phyloP scores from a whole-genome alignment of 2,797 vertebrate species.

The Anguilla anguilla region DNA sequence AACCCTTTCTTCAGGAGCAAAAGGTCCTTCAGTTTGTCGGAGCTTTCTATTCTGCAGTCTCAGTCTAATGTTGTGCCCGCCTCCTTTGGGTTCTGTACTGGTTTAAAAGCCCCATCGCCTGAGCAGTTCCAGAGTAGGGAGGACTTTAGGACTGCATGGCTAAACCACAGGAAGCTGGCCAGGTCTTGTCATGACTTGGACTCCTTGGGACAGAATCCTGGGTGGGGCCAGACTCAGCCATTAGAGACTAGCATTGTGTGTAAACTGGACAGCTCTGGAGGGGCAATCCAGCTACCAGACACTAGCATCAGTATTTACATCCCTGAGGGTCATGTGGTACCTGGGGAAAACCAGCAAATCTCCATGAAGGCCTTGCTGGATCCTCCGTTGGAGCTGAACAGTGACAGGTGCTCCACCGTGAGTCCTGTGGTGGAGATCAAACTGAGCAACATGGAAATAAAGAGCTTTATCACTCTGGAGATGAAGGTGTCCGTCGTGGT shows the following conservation, averaged over 20 bases:
- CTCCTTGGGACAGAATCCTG: conserved; percentile 90
- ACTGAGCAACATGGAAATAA: conserved; percentile 91
- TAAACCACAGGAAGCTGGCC: conserved; percentile 93
- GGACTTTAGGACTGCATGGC: conserved; percentile 92
- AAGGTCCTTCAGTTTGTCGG: conserved; percentile 93
- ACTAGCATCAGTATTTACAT: conserved; percentile 87
- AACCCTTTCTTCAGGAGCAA: conserved; percentile 94
- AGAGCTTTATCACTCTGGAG: conserved; percentile 84
- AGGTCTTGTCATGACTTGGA: conserved; percentile 94
- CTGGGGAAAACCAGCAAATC: conserved; percentile 88
- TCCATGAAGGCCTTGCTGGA: conserved; percentile 92
- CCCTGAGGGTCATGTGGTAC: conserved; percentile 86
- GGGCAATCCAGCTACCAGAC: conserved; percentile 91
- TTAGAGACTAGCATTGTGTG: conserved; percentile 93
- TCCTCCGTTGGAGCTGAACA: conserved; percentile 90
- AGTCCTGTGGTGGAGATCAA: conserved; percentile 93
- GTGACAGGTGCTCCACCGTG: conserved; percentile 83
- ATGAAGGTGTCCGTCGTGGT: conserved; percentile 85
- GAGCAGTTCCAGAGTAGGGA: conserved; percentile 96
- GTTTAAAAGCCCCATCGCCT: conserved; percentile 87
- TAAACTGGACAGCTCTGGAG: conserved; percentile 86
- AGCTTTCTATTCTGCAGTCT: conserved; percentile 88
- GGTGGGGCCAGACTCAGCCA: conserved; percentile 97
- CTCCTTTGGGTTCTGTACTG: conserved; percentile 80
- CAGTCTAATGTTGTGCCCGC: conserved; percentile 73